Evolutionary conservation across 1,140 invertebrate genomes (phyloP).

Genomic region (Bombus pyrosoma): DNA sequence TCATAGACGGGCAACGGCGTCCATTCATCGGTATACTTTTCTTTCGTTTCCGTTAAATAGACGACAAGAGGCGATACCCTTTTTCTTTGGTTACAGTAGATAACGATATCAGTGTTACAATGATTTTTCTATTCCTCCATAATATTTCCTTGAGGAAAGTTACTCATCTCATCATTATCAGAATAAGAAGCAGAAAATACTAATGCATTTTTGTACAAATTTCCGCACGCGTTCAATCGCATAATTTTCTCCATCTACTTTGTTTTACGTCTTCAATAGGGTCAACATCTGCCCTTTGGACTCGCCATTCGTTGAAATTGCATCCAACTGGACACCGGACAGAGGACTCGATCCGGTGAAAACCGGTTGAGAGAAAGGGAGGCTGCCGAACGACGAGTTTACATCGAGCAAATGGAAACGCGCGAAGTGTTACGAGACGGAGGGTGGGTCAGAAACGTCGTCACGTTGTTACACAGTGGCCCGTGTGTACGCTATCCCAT

Average conservation of each 20-base stretch:
- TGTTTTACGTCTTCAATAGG: not conserved
- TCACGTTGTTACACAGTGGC: slow-evolving; percentile 66
- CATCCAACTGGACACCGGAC: slow-evolving; percentile 9
- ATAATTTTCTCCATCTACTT: not conserved
- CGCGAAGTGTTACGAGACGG: slow-evolving; percentile 71
- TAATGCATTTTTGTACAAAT: not conserved
- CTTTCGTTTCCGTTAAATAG: not conserved
- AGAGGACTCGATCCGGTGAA: not conserved
- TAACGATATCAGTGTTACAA: not conserved
- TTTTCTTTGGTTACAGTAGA: accelerated
- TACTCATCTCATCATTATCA: not conserved
- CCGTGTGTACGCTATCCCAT: slow-evolving; percentile 70
- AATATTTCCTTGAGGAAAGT: no score
- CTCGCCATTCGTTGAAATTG: slow-evolving; percentile 21
- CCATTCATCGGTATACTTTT: not conserved
- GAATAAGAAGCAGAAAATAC: not conserved
- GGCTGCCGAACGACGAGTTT: slow-evolving; percentile 63
- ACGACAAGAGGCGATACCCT: not conserved
- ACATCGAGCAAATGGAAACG: slow-evolving; percentile 75
- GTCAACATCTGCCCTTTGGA: not conserved
- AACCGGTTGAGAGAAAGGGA: not conserved
- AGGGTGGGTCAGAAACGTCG: slow-evolving; percentile 61
- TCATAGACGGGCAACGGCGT: not conserved
- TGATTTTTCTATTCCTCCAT: not conserved
- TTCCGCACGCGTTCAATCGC: no score